Conservation (phyloP, 1,140 invertebrate genomes). For the Pseudobourletiella spinata region DNA sequence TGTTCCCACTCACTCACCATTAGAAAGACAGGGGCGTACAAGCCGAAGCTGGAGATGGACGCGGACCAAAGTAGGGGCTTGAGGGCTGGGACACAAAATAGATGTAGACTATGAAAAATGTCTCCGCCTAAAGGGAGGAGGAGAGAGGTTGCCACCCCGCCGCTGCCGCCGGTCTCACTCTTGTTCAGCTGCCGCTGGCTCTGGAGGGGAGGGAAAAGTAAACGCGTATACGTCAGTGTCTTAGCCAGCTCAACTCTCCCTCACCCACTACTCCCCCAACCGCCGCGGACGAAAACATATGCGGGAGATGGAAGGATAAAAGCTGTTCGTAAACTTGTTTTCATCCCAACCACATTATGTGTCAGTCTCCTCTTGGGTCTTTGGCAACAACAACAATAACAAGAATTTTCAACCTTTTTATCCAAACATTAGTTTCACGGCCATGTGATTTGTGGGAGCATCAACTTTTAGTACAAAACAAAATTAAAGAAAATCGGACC, state of each 20-base stretch:
- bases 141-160: constrained; percentile 4
- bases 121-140: constrained; percentile 28
- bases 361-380: too few species aligned
- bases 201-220: background rate
- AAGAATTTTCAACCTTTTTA: too few species aligned
- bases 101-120: constrained; percentile 33
- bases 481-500: too few species aligned
- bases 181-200: constrained; percentile 11
- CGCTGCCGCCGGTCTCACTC: background rate
- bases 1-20: constrained; percentile 32
- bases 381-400: too few species aligned
- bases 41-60: constrained; percentile 28
- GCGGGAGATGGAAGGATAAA: background rate
- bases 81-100: constrained; percentile 33
- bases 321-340: background rate
- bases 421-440: too few species aligned
- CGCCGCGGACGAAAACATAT: background rate
- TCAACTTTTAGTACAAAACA: too few species aligned
- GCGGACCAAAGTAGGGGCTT: constrained; percentile 34
- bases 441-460: too few species aligned
- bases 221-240: background rate
- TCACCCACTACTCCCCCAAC: too few species aligned
- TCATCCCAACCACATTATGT: too few species aligned
- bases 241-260: too few species aligned
- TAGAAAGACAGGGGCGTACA: constrained; percentile 35